Evolutionary conservation across 2,797 vertebrate species (phyloP), one percentile per base, ranked within the genome.

Genomic region (Apogon talboti): DNA sequence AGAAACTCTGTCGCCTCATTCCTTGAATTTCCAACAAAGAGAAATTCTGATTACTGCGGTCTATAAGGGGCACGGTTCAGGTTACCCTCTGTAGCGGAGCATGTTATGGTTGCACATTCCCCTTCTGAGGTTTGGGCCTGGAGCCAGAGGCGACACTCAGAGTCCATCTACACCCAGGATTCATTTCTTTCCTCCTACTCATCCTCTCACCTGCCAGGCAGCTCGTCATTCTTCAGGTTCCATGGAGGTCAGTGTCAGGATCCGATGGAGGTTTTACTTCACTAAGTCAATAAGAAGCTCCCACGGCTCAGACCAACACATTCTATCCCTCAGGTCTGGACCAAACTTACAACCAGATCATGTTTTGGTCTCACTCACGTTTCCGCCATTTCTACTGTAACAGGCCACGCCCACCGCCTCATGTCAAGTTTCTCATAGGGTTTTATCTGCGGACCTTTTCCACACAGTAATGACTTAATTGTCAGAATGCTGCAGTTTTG

Each of bases 191-290:
- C 28, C 64, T n/a, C 14, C 18, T 16, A 60, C 28, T 64, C 53
- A 40, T 40, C 47, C 40, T 49, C 70, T 90, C 74, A 87, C 75
- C 85, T 87, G 84, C 80, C 76, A 78, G 52, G 24, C 61, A 16
- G 49, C 69, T 66, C 69, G 57, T 74, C 88, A 86, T 90, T 84
- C 80, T 68, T 68, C 40, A 45, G 83, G n/a, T 83, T 86, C 86
- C 82, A 68, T 24, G 0, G 76, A 73, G 83, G 85, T 87, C 88
- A 83, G 35, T 0, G 15, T 33, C 66, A 15, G 56, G 82, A 85
- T 82, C 79, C 21, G 12, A 40, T 83, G 76, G 56, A 77, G 38
- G n/a, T 62, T 68, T 54, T 33, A 45, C 48, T 40, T 42, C 59
- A 19, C 71, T 52, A 60, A 79, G 59, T 82, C 78, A 73, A 76